Base-by-base conservation (phyloP, 2,113 vertebrate species). In the Aramus guarauna region DNA sequence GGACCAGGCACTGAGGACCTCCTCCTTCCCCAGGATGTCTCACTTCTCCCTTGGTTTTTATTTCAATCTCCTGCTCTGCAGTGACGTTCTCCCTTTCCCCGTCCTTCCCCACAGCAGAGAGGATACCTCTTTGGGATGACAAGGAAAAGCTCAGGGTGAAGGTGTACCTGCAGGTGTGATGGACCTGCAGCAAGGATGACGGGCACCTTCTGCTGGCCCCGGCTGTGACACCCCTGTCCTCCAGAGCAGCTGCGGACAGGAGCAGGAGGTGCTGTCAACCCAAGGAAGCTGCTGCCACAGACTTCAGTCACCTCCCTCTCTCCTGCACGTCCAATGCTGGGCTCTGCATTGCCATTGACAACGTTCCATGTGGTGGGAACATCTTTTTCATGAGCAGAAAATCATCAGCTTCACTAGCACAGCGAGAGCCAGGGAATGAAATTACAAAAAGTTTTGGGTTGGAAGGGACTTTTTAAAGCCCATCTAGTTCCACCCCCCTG, bases 291-390 rank as follows among this genome's bases (percentile, higher is more conserved):
- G 0, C 39, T 56, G 60, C 22, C 53, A 45, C 48, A 53, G 30
- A n/a, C 59, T 18, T 12, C 12, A 67, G 53, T 9, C 45, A 72
- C 15, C 3, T 10, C 16, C 18, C 18, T 41, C 39, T 63, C 22
- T 32, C 18, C 27, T n/a, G 14, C 29, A 56, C 1, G 3, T 21
- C 60, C n/a, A 39, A 1, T 0, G 2, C 29, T 32, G 32, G 47
- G 58, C 81, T 84, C 23, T 41, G 36, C 13, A 6, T 27, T 45
- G 32, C 17, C 8, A 3, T 14, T 56, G 12, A 4, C 30, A 43
- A 5, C 2, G 1, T 34, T 56, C 22, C 9, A 19, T 0, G 1
- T 45, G 36, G 39, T 27, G 41, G 45, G 19, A 39, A 74, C 21
- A 32, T 4, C 12, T 32, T 6, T 37, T 32, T 23, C 20, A 5